phyloP scores from a whole-genome alignment of 35 echinoderm and acorn worm genomes.

The Apostichopus parvimensis region DNA sequence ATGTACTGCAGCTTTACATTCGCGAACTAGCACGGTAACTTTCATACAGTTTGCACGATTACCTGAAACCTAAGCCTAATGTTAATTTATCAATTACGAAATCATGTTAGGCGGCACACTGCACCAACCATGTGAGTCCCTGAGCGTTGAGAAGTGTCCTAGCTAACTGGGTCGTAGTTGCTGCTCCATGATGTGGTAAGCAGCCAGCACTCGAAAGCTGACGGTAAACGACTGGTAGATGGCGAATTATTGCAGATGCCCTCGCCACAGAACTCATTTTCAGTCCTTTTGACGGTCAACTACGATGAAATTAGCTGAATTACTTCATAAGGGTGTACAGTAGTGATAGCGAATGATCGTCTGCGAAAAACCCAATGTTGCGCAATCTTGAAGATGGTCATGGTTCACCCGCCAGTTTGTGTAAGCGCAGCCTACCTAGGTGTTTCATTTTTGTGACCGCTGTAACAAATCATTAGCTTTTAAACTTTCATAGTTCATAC shows the following conservation, averaged over 20 bases:
- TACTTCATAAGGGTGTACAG: constrained; percentile 9
- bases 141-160: background rate
- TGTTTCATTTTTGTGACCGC: no score
- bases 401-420: no score
- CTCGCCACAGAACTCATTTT: constrained; percentile 40
- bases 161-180: background rate
- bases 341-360: background rate
- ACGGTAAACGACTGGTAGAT: constrained; percentile 15
- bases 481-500: no score
- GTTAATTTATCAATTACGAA: background rate
- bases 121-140: constrained; percentile 17
- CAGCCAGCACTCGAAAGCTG: background rate
- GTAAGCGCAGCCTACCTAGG: no score
- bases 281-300: background rate
- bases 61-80: background rate
- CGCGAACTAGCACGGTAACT: no score
- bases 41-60: background rate
- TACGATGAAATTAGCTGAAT: background rate
- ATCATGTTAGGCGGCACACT: background rate
- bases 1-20: no score
- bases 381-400: background rate
- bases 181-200: background rate
- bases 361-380: background rate
- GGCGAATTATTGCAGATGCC: constrained; percentile 5
- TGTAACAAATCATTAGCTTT: no score